phyloP scores from a whole-genome alignment of 1,140 invertebrate genomes.

The Drosophila pachea region DNA sequence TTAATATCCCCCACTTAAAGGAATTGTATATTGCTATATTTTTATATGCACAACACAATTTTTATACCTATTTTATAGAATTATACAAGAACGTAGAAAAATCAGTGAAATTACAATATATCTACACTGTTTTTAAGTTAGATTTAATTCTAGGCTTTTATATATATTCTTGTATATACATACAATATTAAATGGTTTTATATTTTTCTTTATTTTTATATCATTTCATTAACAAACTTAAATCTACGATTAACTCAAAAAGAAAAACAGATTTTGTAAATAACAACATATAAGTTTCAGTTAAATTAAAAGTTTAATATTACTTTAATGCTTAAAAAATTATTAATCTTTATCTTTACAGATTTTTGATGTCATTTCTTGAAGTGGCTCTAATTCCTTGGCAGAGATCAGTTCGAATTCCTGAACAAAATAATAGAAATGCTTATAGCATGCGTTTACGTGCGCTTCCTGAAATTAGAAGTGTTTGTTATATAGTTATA shows the following conservation, averaged over 20 bases:
- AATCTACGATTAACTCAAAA: slow-evolving; percentile 30
- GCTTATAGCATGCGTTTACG: slow-evolving; percentile 97
- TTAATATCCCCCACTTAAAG: too few species aligned
- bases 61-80: too few species aligned
- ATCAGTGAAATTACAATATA: too few species aligned
- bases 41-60: too few species aligned
- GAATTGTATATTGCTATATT: too few species aligned
- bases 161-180: too few species aligned
- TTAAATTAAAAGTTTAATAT: slow-evolving; percentile 28
- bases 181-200: too few species aligned
- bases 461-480: slow-evolving; percentile 89
- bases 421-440: slow-evolving; percentile 96
- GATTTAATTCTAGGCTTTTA: too few species aligned
- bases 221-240: slow-evolving; percentile 21
- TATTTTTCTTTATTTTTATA: too few species aligned
- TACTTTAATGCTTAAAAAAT: background rate
- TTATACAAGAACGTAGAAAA: too few species aligned
- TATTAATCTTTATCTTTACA: slow-evolving; percentile 80
- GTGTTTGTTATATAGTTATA: background rate
- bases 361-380: slow-evolving; percentile 86
- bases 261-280: slow-evolving; percentile 25
- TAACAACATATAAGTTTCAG: slow-evolving; percentile 37
- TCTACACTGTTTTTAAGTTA: too few species aligned
- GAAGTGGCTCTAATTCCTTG: slow-evolving; percentile 93
- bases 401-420: slow-evolving; percentile 92